These are phyloP conservation scores for Perithous albicinctus DNA, from an alignment of 2,888 invertebrate species.

Conservation along the genomic window DNA sequence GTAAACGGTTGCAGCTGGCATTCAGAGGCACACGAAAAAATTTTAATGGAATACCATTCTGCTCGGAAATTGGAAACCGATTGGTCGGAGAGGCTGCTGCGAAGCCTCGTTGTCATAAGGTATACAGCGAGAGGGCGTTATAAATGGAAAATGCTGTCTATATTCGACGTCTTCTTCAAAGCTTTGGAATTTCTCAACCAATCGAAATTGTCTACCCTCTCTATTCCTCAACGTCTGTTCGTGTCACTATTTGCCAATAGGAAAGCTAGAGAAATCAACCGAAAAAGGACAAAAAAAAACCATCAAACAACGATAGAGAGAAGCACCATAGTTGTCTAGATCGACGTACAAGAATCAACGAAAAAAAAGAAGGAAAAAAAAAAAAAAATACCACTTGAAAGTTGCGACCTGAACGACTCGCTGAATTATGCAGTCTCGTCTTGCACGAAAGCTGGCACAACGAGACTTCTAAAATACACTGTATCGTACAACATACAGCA, in stretches of 20 bases:
- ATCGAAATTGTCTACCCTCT: slow-evolving; percentile 37
- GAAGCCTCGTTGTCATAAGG: slow-evolving; percentile 55
- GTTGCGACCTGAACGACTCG: slow-evolving; percentile 60
- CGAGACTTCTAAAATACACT: slow-evolving; percentile 31
- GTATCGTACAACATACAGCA: neutral
- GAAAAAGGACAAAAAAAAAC: neutral
- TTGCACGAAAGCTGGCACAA: slow-evolving; percentile 7
- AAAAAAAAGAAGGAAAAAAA: neutral
- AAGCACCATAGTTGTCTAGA: neutral
- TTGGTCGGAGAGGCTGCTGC: slow-evolving; percentile 69
- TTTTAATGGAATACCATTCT: slow-evolving; percentile 82
- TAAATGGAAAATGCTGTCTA: slow-evolving; percentile 55
- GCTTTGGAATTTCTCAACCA: slow-evolving; percentile 21
- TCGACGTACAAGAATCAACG: neutral
- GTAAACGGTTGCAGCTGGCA: slow-evolving; percentile 38
- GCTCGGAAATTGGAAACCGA: slow-evolving; percentile 80
- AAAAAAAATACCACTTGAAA: neutral
- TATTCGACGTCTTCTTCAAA: slow-evolving; percentile 42
- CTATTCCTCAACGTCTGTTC: neutral
- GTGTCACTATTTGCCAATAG: neutral
- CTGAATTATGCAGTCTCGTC: slow-evolving; percentile 72
- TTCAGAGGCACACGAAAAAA: slow-evolving; percentile 62
- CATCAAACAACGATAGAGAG: neutral
- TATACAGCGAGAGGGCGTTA: slow-evolving; percentile 44
- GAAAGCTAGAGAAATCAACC: neutral